phyloP scores from a whole-genome alignment of 2,797 vertebrate genomes.

The Acanthopagrus latus region DNA sequence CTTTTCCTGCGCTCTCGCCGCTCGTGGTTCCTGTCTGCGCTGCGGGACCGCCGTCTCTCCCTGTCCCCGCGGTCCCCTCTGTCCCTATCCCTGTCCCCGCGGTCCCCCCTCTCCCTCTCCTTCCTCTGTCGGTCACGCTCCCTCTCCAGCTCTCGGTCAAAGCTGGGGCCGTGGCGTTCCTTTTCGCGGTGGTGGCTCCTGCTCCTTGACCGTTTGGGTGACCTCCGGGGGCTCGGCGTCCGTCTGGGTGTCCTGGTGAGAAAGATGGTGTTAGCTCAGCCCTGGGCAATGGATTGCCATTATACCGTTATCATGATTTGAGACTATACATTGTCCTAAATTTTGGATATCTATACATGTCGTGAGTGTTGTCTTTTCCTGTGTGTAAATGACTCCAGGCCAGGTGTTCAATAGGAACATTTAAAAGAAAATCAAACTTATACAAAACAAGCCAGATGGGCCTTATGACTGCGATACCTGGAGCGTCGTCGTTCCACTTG shows the following conservation, averaged over 20 bases:
- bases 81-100: conserved; percentile 85
- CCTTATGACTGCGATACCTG: conserved; percentile 81
- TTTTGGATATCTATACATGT: too few relatives aligned
- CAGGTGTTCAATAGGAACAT: not conserved
- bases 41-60: conserved; percentile 92
- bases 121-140: conserved; percentile 89
- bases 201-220: conserved; percentile 95
- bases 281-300: too few relatives aligned
- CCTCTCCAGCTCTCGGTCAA: conserved; percentile 95
- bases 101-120: conserved; percentile 71
- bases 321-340: too few relatives aligned
- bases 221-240: conserved; percentile 90
- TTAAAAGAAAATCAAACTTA: not conserved
- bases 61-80: conserved; percentile 82
- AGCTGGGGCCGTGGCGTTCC: conserved; percentile 92
- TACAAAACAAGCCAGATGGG: not conserved
- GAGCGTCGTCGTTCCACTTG: conserved; percentile 91
- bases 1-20: conserved; percentile 91
- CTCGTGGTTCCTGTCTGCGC: conserved; percentile 88
- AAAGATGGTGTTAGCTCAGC: not conserved
- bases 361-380: too few relatives aligned
- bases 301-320: too few relatives aligned
- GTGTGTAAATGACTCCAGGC: not conserved
- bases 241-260: conserved; percentile 90
- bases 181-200: conserved; percentile 94